Evolutionary conservation across 92 coral and sea anemone species (phyloP), one percentile per base, ranked within the genome.

Genomic region (Ricordea florida): DNA sequence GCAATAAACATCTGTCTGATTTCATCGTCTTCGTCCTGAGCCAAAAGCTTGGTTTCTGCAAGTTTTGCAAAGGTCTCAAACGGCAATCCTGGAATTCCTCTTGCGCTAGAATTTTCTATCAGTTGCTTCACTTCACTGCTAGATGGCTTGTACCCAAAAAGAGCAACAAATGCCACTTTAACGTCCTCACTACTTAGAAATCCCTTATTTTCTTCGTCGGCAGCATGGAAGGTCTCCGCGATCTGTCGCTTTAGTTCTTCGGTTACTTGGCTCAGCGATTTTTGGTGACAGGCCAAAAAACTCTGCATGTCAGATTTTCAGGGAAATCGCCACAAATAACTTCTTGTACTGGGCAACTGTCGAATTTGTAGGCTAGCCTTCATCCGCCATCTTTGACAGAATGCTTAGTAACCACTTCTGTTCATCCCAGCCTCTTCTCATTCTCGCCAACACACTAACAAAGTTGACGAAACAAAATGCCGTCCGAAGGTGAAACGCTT

Each of bases 101-200:
- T 65, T 23, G 23, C 38, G 38, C 60, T 71, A 10, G 30, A 41
- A 34, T 79, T 91, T 32, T 80, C 46, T 80, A 94, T 78, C 4
- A 94, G 82, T 43, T 91, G 90, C 41, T 79, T 80, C 52, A 91
- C 89, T 66, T 94, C 98, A 37, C 56, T 85, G 26, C 82, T 86
- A 21, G 96, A 92, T 13, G 98, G 98, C 78, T 94, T 94, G 82
- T 94, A 94, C 20, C 98, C 98, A 75, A 91, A 94, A 2, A 94
- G 63, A 10, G 87, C 85, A 18, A 92, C 96, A 58, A 92, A 55
- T 41, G 98, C 98, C 26, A 94, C 90, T 82, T 92, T 94, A 8
- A 94, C 58, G 69, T 94, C 98, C 45, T 85, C 90, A 56, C 81
- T 82, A 66, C 79, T 72, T 29, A 94, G 80, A 43, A 72, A 89